A percentile compares a stretch with the other conserved stretches of the same genome.
phyloP scores from a whole-genome alignment of 1,140 invertebrate genomes.

The Propsilocerus akamusi region DNA sequence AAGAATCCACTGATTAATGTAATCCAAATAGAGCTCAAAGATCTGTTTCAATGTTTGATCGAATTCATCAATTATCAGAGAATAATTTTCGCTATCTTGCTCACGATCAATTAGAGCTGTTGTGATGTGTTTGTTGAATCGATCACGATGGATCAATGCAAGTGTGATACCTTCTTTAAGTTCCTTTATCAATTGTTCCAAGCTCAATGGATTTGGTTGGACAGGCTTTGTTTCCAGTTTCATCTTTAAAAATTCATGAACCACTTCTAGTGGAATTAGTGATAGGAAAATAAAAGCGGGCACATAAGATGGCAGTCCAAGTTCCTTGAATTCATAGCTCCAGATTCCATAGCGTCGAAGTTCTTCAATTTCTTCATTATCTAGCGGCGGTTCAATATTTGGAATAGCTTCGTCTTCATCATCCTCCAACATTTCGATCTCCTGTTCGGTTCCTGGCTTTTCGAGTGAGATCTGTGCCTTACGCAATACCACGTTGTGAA shows the following conservation, averaged over 20 bases:
- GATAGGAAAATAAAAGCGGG: slow-evolving; percentile 69
- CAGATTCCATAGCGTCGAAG: slow-evolving; percentile 45
- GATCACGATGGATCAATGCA: slow-evolving; percentile 54
- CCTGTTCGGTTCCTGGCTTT: slow-evolving; percentile 24
- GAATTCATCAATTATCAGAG: slow-evolving; percentile 45
- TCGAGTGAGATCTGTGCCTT: slow-evolving; percentile 49
- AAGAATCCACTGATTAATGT: slow-evolving; percentile 50
- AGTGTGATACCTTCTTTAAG: slow-evolving; percentile 67
- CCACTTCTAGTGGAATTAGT: slow-evolving; percentile 62
- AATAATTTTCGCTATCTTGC: slow-evolving; percentile 26
- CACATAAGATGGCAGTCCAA: slow-evolving; percentile 68
- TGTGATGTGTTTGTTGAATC: slow-evolving; percentile 47
- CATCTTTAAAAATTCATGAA: slow-evolving; percentile 72
- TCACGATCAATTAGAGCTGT: slow-evolving; percentile 40
- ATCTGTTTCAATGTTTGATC: slow-evolving; percentile 58
- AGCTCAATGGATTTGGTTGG: slow-evolving; percentile 66
- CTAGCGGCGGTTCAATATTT: slow-evolving; percentile 18
- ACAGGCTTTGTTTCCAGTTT: slow-evolving; percentile 64
- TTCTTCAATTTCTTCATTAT: slow-evolving; percentile 19
- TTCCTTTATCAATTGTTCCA: slow-evolving; percentile 70
- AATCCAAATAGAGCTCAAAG: slow-evolving; percentile 54
- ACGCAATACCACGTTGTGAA: slow-evolving; percentile 41
- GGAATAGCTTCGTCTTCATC: slow-evolving; percentile 24
- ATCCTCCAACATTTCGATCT: slow-evolving; percentile 14
- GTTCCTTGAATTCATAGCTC: slow-evolving; percentile 49